Base-by-base conservation (phyloP, 2,113 vertebrate genomes). In the Saiga tatarica region DNA sequence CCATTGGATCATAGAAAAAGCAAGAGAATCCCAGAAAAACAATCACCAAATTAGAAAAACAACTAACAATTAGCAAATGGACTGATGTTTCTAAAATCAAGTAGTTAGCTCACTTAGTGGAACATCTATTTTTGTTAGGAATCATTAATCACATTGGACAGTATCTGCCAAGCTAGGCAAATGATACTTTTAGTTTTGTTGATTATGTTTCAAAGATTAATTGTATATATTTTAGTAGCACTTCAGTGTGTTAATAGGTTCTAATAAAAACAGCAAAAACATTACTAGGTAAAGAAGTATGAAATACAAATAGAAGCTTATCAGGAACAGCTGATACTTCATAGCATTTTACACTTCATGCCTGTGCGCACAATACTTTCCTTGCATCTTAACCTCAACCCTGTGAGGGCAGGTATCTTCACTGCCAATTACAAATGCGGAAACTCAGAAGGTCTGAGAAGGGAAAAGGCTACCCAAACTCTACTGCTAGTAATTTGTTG, bases 21-120 rank as follows among this genome's bases (percentile, higher is more conserved):
- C n/a, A 39, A 74, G n/a, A 74, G 67, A 74, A 25, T 74, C 21
- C 36, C 10, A 74, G 67, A 74, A 74, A 74, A 39, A 74, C n/a
- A 74, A 74, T 74, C 67, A 74, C 5, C 67, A 74, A 74, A 74
- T 74, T 12, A 74, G 21, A 74, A 74, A 74, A 74, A 39, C 21
- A 74, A 55, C 17, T 50, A 93, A 78, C 6, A 89, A 90, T 30
- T 79, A 88, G 42, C 39, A 97, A 94, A 74, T 47, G 26, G 45
- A 71, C 5, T 16, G 53, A 45, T 47, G 53, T 67, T 96, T 94
- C 60, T 89, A 8, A 92, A 92, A 82, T 67, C 88, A 96, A 96
- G n/a, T 33, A 33, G 79, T 47, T 81, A n/a, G 28, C 55, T 93
- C 53, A 94, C 13, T n/a, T 60, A 64, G 36, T 8, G 36, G 7